A percentile compares a stretch with the other conserved stretches of the same genome.
Conservation (phyloP, 2,797 vertebrate species). For the Bryconaethiops microstoma region DNA sequence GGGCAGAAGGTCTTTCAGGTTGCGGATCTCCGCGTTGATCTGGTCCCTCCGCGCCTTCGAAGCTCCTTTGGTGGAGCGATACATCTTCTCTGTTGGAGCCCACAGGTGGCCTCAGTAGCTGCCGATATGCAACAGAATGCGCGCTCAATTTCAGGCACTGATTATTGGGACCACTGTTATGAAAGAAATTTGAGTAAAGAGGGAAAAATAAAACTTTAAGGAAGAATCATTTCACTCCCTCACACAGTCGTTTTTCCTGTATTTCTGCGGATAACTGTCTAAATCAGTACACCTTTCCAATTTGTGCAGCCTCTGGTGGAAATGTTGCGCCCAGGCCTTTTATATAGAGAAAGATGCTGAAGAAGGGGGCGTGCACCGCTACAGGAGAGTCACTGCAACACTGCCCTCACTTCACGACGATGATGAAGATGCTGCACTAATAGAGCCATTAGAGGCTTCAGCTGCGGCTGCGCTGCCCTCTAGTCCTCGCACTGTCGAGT, state of each 20-base stretch:
- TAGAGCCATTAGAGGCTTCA: conserved; percentile 25
- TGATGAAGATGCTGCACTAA: conserved; percentile 52
- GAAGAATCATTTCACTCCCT: conserved; percentile 20
- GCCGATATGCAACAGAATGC: background rate
- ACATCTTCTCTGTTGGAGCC: conserved; percentile 73
- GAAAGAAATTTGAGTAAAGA: background rate
- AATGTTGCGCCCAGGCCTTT: conserved; percentile 35
- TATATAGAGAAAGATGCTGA: conserved; percentile 53
- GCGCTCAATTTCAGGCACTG: conserved; percentile 2
- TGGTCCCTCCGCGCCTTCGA: conserved; percentile 95
- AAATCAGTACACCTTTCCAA: background rate
- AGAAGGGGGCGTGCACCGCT: conserved; percentile 51
- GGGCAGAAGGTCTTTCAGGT: conserved; percentile 93
- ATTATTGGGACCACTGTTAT: conserved; percentile 27
- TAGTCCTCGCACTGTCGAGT: background rate
- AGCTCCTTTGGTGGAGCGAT: conserved; percentile 94
- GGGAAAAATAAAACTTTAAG: conserved; percentile 12
- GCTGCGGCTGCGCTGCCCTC: background rate
- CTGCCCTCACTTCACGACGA: conserved; percentile 44
- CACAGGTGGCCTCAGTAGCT: conserved; percentile 29
- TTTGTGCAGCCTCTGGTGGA: conserved; percentile 41
- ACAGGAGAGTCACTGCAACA: conserved; percentile 38
- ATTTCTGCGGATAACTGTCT: background rate
- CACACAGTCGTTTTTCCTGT: background rate
- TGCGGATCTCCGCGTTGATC: conserved; percentile 94